Evolutionary conservation across 2,797 vertebrate genomes (phyloP), one percentile per base, ranked within the genome.

Genomic region (Dallia pectoralis): DNA sequence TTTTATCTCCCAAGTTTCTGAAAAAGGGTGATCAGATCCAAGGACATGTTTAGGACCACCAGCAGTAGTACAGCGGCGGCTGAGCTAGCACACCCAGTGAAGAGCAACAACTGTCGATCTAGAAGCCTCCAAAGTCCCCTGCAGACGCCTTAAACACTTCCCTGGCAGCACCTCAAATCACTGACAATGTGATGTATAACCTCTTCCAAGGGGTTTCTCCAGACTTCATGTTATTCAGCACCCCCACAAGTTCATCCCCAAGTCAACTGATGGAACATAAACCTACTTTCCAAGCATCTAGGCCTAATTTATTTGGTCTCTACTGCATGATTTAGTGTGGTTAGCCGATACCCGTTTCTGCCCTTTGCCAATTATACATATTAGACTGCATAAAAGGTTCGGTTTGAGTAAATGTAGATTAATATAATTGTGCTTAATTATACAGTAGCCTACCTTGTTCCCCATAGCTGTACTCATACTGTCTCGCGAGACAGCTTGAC

Each of bases 141-240:
- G 30, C 4, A 33, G 32, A 49, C 69, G 7, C 0, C n/a, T 36
- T 53, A 53, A 70, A 70, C 51, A 70, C 69, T 25, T 70, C 51
- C 19, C 51, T 56, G 49, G 30, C 29, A 9, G n/a, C 69, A 11
- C 15, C 49, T 16, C 30, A 70, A 11, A 36, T 59, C 1, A 59
- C 47, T 12, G 29, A 69, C 15, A 30, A 69, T 32, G 1, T 33
- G 9, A 4, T 69, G 68, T n/a, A 19, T 19, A 32, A 33, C 7
- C 68, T 69, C 22, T 7, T 51, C 22, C 22, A 32, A 19, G 30
- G 18, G 12, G 68, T 53, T 30, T 69, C 30, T 56, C 19, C 47
- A 30, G 48, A 69, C 18, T 4, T 51, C 48, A 32, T 30, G 11
- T 53, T 11, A 14, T 19, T 29, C 48, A 19, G 48, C 44, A 48